phyloP scores from a whole-genome alignment of 2,797 vertebrate genomes.

The Oreochromis grahami region DNA sequence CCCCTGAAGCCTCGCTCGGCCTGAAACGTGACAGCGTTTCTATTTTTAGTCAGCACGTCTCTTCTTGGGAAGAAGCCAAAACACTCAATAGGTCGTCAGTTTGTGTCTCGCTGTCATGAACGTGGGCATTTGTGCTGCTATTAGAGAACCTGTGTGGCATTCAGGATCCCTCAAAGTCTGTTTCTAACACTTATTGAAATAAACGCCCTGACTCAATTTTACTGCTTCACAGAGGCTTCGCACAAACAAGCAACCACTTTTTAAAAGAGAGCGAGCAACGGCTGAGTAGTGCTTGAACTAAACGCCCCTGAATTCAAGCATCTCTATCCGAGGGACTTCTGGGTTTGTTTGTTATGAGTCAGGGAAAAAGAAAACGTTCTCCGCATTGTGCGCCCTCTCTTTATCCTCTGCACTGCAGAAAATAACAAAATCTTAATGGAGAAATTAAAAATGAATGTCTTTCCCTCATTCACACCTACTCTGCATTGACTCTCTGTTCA shows the following conservation, averaged over 20 bases:
- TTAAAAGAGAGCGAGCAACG: neutral
- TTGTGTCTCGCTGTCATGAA: neutral
- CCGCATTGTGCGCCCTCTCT: neutral
- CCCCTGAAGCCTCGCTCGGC: neutral
- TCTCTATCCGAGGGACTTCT: neutral
- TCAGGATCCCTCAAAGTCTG: neutral
- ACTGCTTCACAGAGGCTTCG: neutral
- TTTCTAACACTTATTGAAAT: neutral
- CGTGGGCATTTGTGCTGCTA: neutral
- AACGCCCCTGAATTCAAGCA: neutral
- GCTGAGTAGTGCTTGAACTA: neutral
- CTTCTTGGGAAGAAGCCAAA: neutral
- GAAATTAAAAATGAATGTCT: neutral
- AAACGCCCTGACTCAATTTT: neutral
- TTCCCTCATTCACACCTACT: neutral
- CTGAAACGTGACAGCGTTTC: conserved; percentile 4
- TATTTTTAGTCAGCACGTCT: conserved; percentile 19
- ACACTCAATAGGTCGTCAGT: neutral
- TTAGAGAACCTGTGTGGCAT: neutral
- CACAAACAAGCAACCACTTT: neutral
- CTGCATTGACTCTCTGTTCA: neutral
- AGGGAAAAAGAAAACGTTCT: neutral
- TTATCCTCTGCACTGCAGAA: neutral
- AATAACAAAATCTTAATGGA: neutral
- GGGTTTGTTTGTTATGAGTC: neutral